These are phyloP conservation scores for Clunio marinus DNA, from an alignment of 2,888 invertebrate genomes.

Conservation along the genomic window DNA sequence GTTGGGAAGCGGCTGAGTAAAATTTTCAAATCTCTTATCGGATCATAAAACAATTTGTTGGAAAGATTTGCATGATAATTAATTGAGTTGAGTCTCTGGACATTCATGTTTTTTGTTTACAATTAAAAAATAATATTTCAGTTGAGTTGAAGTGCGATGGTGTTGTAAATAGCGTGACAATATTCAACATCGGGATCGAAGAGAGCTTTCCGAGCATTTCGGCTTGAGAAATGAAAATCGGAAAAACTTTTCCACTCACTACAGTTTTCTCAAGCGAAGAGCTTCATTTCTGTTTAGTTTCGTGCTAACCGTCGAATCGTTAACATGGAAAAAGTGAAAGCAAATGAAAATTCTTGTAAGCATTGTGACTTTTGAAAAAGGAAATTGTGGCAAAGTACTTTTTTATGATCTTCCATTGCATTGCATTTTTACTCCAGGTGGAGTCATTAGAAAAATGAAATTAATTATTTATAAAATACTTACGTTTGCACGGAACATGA, in stretches of 20 bases:
- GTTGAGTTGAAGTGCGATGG: neutral
- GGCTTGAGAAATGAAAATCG: conserved; percentile 3
- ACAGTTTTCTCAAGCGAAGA: too few species aligned
- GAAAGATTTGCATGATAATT: neutral
- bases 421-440: too few species aligned
- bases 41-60: neutral
- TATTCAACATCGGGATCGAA: too few species aligned
- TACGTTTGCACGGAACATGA: too few species aligned
- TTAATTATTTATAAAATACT: too few species aligned
- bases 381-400: too few species aligned
- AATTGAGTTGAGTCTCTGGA: neutral
- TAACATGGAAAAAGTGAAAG: conserved; percentile 17
- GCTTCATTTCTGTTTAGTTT: conserved; percentile 15
- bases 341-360: too few species aligned
- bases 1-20: too few species aligned
- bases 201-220: neutral
- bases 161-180: neutral
- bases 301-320: conserved; percentile 24
- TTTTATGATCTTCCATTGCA: too few species aligned
- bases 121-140: neutral
- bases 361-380: too few species aligned
- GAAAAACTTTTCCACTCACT: neutral
- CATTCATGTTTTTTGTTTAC: neutral
- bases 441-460: too few species aligned
- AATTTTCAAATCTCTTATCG: neutral